Conservation (phyloP, 2,888 invertebrate genomes). For the Coleophora flavipennella region DNA sequence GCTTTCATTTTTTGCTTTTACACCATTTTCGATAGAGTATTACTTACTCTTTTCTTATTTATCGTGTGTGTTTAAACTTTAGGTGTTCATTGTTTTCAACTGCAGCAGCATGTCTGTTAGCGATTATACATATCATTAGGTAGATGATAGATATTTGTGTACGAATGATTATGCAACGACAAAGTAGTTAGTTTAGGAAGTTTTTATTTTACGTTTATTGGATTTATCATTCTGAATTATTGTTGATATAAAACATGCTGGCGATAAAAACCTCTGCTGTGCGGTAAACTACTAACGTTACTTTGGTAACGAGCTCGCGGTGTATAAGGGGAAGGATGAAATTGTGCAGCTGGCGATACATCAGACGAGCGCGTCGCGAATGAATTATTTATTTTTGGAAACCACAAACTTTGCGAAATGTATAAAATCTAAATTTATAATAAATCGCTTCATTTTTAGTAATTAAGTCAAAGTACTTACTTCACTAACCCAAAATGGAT, state of each 20-base stretch:
- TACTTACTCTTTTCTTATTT: constrained; percentile 6
- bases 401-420: neutral
- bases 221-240: too few species aligned
- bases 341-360: constrained; percentile 39
- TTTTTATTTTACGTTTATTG: too few species aligned
- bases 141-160: too few species aligned
- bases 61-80: neutral
- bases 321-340: constrained; percentile 52
- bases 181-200: too few species aligned
- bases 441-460: too few species aligned
- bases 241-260: neutral
- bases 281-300: constrained; percentile 29
- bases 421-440: too few species aligned
- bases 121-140: constrained; percentile 8
- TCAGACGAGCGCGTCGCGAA: constrained; percentile 27
- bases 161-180: too few species aligned
- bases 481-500: too few species aligned
- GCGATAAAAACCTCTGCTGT: constrained; percentile 20
- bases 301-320: constrained; percentile 49
- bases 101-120: neutral
- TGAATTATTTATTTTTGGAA: constrained; percentile 13
- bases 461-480: neutral
- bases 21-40: constrained; percentile 55
- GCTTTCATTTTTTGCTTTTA: constrained; percentile 45
- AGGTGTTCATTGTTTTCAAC: neutral